Evolutionary conservation across 2,888 invertebrate species (phyloP).

Genomic region (Heterodera filipjevi): DNA sequence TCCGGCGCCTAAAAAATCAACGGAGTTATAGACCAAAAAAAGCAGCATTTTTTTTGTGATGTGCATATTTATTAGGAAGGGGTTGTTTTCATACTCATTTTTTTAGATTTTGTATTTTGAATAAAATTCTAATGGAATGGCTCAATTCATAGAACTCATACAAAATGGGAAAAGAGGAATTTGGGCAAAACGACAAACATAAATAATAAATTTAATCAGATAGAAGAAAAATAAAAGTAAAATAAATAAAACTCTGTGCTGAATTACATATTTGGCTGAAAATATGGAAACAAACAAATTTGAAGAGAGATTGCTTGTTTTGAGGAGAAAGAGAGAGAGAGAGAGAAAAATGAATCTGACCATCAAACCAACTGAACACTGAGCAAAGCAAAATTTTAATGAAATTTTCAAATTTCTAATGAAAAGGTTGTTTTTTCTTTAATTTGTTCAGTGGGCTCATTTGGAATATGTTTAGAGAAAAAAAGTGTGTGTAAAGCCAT

Average conservation of each 20-base stretch:
- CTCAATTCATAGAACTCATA: neutral
- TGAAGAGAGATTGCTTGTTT: conserved; percentile 2
- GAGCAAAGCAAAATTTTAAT: neutral
- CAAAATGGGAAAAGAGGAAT: neutral
- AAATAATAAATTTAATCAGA: neutral
- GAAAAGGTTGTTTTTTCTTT: too few species aligned
- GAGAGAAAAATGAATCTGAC: neutral
- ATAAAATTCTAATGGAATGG: conserved; percentile 6
- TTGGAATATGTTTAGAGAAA: neutral
- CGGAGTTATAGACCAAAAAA: too few species aligned
- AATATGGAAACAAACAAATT: neutral
- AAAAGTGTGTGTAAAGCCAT: neutral
- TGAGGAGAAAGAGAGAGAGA: neutral
- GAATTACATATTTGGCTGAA: conserved; percentile 9
- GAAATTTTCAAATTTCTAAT: too few species aligned
- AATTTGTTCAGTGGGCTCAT: neutral
- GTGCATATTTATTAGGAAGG: too few species aligned
- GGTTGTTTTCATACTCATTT: too few species aligned
- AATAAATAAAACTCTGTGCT: conserved; percentile 7
- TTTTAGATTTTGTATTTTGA: neutral
- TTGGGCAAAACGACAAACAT: neutral
- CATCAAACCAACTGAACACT: neutral
- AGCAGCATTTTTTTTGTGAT: too few species aligned
- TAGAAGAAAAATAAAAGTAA: neutral
- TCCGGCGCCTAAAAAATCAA: too few species aligned